phyloP scores from a whole-genome alignment of 1,140 invertebrate species.

The Drosophila funebris region DNA sequence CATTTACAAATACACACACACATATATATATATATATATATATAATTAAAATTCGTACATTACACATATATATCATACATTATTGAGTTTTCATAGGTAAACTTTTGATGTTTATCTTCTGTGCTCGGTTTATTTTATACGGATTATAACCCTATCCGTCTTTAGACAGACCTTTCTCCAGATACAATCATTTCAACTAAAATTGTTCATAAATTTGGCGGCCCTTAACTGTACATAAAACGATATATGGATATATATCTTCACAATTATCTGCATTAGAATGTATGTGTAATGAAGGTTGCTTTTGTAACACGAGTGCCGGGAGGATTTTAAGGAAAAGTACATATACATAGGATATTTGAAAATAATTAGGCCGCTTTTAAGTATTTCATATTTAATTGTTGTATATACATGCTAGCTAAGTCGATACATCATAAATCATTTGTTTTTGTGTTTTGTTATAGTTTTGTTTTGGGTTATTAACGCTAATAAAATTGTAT shows the following conservation, averaged over 20 bases:
- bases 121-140: slow-evolving; percentile 21
- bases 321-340: slow-evolving; percentile 19
- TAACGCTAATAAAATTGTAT: slow-evolving; percentile 77
- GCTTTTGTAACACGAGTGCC: slow-evolving; percentile 69
- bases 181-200: slow-evolving; percentile 41
- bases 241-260: slow-evolving; percentile 21
- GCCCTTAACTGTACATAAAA: slow-evolving; percentile 44
- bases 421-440: slow-evolving; percentile 28
- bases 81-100: slow-evolving; percentile 51
- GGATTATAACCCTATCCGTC: slow-evolving; percentile 6
- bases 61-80: slow-evolving; percentile 65
- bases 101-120: slow-evolving; percentile 20
- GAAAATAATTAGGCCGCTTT: slow-evolving; percentile 41
- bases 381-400: slow-evolving; percentile 39
- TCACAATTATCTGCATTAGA: slow-evolving; percentile 23
- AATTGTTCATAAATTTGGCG: slow-evolving; percentile 25
- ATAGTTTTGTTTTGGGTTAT: slow-evolving; percentile 30
- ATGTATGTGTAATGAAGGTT: slow-evolving; percentile 34
- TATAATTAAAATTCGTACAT: slow-evolving; percentile 67
- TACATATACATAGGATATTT: slow-evolving; percentile 16
- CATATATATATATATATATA: too few species aligned
- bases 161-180: not conserved
- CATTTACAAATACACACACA: slow-evolving; percentile 64
- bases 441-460: slow-evolving; percentile 29
- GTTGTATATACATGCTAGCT: slow-evolving; percentile 45